Conservation (phyloP, 2,888 invertebrate genomes). For the Mechanitis messenoides region DNA sequence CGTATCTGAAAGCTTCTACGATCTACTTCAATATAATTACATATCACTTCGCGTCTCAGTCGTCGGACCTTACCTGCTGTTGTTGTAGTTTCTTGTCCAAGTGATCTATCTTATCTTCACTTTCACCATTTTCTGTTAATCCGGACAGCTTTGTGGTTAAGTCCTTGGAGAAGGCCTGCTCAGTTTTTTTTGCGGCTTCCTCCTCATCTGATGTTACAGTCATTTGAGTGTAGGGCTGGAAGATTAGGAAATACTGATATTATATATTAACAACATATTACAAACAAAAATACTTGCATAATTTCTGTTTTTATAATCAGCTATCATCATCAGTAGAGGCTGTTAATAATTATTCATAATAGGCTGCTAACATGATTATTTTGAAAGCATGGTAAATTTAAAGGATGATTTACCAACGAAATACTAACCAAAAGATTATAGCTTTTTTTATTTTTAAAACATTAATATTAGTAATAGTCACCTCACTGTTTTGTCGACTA, state of each 20-base stretch:
- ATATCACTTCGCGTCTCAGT: slow-evolving; percentile 16
- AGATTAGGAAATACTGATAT: slow-evolving; percentile 24
- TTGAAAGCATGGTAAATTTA: no score
- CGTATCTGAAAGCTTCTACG: slow-evolving; percentile 12
- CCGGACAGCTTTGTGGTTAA: slow-evolving; percentile 75
- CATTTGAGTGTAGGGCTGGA: slow-evolving; percentile 81
- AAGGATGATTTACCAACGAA: no score
- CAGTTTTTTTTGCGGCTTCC: slow-evolving; percentile 78
- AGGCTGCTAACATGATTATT: no score
- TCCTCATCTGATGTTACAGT: slow-evolving; percentile 88
- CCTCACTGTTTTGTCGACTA: slow-evolving; percentile 88
- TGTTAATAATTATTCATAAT: no score
- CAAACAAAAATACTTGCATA: no score
- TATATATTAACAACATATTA: no score
- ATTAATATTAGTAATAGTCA: slow-evolving; percentile 35
- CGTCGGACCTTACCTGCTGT: slow-evolving; percentile 75
- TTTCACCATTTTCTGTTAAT: slow-evolving; percentile 40
- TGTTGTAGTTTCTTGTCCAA: slow-evolving; percentile 81
- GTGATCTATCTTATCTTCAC: slow-evolving; percentile 75
- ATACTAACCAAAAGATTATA: no score
- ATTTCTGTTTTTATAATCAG: no score
- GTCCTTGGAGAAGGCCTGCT: slow-evolving; percentile 66
- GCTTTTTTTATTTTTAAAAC: neutral
- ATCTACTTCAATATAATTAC: slow-evolving; percentile 15
- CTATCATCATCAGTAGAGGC: no score